A percentile compares a stretch with the other conserved stretches of the same genome.
Conservation (phyloP, 2,888 invertebrate species). For the Noctua comes region DNA sequence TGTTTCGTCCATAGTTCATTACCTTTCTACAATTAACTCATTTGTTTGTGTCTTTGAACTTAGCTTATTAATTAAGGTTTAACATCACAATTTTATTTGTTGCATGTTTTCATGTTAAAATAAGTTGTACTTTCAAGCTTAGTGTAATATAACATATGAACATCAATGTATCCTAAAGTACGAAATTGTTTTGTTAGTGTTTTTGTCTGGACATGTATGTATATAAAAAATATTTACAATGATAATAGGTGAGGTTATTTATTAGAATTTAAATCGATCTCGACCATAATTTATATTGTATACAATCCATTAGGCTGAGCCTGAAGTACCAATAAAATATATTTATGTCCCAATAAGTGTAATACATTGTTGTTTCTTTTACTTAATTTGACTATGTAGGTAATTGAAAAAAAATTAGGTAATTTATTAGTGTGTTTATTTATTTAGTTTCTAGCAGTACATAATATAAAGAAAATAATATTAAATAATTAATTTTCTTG, state of each 20-base stretch:
- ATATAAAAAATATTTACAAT: conserved; percentile 33
- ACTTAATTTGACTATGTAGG: not conserved
- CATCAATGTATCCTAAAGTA: not conserved
- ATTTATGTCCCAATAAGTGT: conserved; percentile 44
- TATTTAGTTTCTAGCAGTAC: conserved; percentile 48
- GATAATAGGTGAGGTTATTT: conserved; percentile 15
- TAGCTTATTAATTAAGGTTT: conserved; percentile 23
- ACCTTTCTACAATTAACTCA: not conserved
- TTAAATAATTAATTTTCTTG: conserved; percentile 23
- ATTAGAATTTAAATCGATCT: conserved; percentile 29
- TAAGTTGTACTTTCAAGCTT: conserved; percentile 21
- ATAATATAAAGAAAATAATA: conserved; percentile 24
- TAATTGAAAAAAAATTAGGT: conserved; percentile 22
- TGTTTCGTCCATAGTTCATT: not conserved
- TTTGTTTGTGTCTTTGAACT: conserved; percentile 13
- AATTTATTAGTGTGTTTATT: conserved; percentile 56
- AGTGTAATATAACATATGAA: not conserved
- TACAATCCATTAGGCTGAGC: conserved; percentile 18
- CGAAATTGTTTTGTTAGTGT: not conserved
- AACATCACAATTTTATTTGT: conserved; percentile 34
- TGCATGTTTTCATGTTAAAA: conserved; percentile 22
- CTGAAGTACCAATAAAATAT: conserved; percentile 25
- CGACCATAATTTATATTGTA: conserved; percentile 8
- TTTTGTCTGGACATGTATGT: conserved; percentile 13
- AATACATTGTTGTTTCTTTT: not conserved